Conservation (phyloP, 2,113 vertebrate genomes). For the Phaetusa simplex region DNA sequence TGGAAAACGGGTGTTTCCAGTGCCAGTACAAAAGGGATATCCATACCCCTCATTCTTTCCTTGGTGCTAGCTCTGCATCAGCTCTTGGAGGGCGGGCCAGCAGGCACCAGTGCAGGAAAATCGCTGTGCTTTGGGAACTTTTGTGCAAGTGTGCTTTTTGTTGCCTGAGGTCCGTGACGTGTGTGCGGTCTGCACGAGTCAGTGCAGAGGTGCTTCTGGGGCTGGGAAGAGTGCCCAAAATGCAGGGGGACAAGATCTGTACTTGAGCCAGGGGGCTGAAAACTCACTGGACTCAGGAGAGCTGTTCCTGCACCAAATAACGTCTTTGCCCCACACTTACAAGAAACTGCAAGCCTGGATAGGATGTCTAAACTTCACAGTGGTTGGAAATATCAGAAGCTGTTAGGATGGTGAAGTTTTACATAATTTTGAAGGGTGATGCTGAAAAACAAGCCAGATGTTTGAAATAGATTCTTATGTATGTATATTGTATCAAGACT, state of each 20-base stretch:
- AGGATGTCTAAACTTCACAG: background rate
- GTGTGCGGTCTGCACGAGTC: background rate
- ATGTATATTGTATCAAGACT: background rate
- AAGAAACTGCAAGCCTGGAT: background rate
- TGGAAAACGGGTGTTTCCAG: background rate
- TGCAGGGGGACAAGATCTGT: no score
- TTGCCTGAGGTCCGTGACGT: background rate
- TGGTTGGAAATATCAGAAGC: background rate
- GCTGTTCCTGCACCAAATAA: background rate
- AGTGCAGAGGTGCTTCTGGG: background rate
- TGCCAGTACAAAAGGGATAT: background rate
- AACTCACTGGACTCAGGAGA: background rate
- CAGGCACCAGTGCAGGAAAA: background rate
- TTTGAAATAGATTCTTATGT: background rate
- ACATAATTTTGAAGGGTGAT: background rate
- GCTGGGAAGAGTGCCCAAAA: background rate
- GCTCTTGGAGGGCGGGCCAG: background rate
- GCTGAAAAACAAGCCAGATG: background rate
- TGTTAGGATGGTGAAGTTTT: background rate
- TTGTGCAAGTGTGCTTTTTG: background rate
- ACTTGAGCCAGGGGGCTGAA: background rate
- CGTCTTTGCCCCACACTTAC: background rate
- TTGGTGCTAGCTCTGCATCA: background rate
- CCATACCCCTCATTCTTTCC: background rate
- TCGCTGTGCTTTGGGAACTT: accelerated